Percentiles rank a stretch among this genome's conserved stretches.
phyloP scores from a whole-genome alignment of 1,140 invertebrate species.

The Drosophila willistoni region DNA sequence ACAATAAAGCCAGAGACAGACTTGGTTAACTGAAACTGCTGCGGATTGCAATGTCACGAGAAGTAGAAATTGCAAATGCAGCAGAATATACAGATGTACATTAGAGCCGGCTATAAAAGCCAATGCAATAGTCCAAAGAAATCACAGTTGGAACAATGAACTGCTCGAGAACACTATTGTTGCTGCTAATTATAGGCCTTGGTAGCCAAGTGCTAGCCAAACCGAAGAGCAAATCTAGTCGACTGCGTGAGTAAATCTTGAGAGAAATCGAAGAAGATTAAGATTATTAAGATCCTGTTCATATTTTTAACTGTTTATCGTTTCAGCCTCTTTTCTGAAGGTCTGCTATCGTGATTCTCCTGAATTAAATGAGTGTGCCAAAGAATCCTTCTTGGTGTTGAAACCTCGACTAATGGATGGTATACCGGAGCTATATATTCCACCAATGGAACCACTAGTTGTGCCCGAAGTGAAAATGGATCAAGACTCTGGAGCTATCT shows the following conservation, averaged over 20 bases:
- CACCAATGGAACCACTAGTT: constrained; percentile 86
- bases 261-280: background rate
- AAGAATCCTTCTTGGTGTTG: constrained; percentile 84
- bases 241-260: constrained; percentile 56
- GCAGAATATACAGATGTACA: constrained; percentile 51
- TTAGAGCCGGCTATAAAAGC: constrained; percentile 63
- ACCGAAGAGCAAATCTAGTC: constrained; percentile 20
- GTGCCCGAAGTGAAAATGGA: constrained; percentile 84
- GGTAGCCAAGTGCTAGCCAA: constrained; percentile 3
- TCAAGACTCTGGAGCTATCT: constrained; percentile 77
- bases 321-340: constrained; percentile 87
- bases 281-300: no score
- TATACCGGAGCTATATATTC: constrained; percentile 87
- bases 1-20: background rate
- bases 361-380: constrained; percentile 85
- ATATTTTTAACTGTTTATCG: background rate
- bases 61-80: constrained; percentile 54
- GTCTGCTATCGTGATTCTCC: constrained; percentile 86
- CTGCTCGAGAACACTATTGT: constrained; percentile 31
- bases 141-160: constrained; percentile 29
- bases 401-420: constrained; percentile 84
- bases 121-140: constrained; percentile 22
- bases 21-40: constrained; percentile 61
- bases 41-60: constrained; percentile 70
- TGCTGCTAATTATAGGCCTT: constrained; percentile 43